Percentiles rank a stretch among this genome's conserved stretches.
These are phyloP conservation scores for Plectropomus leopardus DNA, from an alignment of 2,113 vertebrate genomes.

Conservation along the genomic window DNA sequence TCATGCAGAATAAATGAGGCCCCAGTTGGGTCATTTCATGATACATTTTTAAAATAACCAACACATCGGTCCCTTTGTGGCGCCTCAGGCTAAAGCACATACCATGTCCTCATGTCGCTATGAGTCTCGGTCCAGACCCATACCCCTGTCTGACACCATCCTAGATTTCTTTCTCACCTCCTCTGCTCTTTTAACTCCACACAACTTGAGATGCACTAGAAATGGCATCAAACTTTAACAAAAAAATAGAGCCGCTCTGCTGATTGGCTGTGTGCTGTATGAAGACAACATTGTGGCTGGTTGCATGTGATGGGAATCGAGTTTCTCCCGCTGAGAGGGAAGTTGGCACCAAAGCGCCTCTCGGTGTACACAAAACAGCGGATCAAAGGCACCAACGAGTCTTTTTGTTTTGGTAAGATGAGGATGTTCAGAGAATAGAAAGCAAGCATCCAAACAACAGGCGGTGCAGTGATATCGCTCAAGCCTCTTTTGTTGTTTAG, in stretches of 20 bases:
- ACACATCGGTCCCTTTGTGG: conserved; percentile 32
- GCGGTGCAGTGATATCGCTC: conserved; percentile 1
- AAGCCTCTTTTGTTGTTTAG: conserved; percentile 13
- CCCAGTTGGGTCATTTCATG: conserved; percentile 46
- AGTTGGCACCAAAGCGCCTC: conserved; percentile 33
- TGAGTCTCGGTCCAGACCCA: conserved; percentile 15
- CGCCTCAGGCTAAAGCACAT: conserved; percentile 12
- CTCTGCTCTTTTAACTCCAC: background rate
- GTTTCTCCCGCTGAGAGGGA: conserved; percentile 38
- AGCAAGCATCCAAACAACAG: conserved; percentile 29
- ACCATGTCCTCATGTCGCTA: conserved; percentile 48
- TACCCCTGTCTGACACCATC: conserved; percentile 24
- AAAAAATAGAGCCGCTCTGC: background rate
- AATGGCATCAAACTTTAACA: background rate
- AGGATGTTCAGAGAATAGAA: conserved; percentile 34
- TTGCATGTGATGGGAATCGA: conserved; percentile 15
- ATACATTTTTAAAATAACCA: conserved; percentile 60
- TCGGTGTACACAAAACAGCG: conserved; percentile 31
- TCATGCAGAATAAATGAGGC: conserved; percentile 56
- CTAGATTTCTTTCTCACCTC: conserved; percentile 21
- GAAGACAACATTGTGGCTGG: conserved; percentile 12
- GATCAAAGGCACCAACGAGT: conserved; percentile 47
- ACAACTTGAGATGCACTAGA: conserved; percentile 25
- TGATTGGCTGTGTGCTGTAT: conserved; percentile 16
- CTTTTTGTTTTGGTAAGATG: conserved; percentile 51